These are phyloP conservation scores for Coleophora deauratella DNA, from an alignment of 2,888 invertebrate species.

Conservation along the genomic window DNA sequence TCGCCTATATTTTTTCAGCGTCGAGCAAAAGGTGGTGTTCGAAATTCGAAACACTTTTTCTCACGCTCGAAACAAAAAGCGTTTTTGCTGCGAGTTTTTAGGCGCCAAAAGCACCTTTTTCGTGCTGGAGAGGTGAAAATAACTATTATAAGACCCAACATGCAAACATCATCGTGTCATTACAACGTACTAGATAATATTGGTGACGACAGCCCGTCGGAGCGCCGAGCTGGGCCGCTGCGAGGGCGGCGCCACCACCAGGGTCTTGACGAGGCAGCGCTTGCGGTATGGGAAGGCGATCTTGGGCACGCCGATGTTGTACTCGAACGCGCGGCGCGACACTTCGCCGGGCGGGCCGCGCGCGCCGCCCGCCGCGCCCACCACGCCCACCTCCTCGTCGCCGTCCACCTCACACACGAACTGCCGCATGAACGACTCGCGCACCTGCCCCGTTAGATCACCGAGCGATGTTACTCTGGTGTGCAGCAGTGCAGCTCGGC, in stretches of 20 bases:
- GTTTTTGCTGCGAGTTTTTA: too few relatives aligned
- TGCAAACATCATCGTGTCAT: too few relatives aligned
- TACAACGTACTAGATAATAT: slow-evolving; percentile 85
- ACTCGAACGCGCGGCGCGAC: slow-evolving; percentile 55
- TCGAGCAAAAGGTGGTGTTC: too few relatives aligned
- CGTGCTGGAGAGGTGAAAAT: too few relatives aligned
- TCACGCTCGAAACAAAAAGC: too few relatives aligned
- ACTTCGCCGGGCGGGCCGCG: slow-evolving; percentile 28
- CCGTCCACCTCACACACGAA: slow-evolving; percentile 93
- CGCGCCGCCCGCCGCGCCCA: slow-evolving; percentile 25
- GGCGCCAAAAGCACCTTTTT: too few relatives aligned
- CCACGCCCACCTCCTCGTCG: slow-evolving; percentile 79
- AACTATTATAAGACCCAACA: too few relatives aligned
- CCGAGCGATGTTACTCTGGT: too few relatives aligned
- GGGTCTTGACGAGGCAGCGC: slow-evolving; percentile 86
- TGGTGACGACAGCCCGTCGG: slow-evolving; percentile 86
- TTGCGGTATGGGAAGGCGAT: slow-evolving; percentile 80
- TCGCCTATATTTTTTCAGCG: too few relatives aligned
- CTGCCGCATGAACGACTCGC: slow-evolving; percentile 99
- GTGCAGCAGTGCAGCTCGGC: too few relatives aligned
- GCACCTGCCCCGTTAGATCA: slow-evolving; percentile 76
- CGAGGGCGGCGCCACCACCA: slow-evolving; percentile 88
- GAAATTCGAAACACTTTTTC: too few relatives aligned
- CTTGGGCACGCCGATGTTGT: slow-evolving; percentile 49
- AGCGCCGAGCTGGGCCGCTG: slow-evolving; percentile 86